phyloP scores from a whole-genome alignment of 2,888 invertebrate species.

The Scaptodrosophila latifasciaeformis region DNA sequence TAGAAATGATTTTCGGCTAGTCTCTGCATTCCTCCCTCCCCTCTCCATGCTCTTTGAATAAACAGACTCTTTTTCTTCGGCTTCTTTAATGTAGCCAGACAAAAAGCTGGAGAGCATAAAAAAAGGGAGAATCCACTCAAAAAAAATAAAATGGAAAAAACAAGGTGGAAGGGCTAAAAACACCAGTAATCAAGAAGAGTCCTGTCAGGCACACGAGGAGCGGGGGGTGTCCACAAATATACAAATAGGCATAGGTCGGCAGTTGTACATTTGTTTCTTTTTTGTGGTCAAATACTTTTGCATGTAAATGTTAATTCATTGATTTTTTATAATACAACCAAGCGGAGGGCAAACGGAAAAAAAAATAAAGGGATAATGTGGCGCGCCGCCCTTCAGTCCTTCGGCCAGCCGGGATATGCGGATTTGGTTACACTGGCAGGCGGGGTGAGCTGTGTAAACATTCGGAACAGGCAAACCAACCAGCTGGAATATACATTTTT shows the following conservation, averaged over 20 bases:
- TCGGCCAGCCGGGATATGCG: conserved; percentile 21
- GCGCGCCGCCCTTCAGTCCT: not conserved
- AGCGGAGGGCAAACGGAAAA: no score
- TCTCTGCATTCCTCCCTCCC: not conserved
- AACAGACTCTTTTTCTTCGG: conserved; percentile 22
- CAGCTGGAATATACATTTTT: conserved; percentile 12
- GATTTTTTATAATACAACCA: conserved; percentile 61
- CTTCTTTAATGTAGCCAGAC: conserved; percentile 36
- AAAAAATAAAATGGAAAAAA: conserved; percentile 11
- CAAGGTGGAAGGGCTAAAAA: conserved; percentile 29
- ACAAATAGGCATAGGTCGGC: conserved; percentile 39
- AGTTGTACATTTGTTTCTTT: conserved; percentile 65
- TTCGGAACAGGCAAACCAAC: conserved; percentile 26
- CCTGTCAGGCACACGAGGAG: conserved; percentile 48
- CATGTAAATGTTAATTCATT: conserved; percentile 66
- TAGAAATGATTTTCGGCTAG: conserved; percentile 50
- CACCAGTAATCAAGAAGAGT: conserved; percentile 66
- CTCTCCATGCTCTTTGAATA: conserved; percentile 21
- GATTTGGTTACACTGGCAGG: conserved; percentile 15
- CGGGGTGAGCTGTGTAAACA: conserved; percentile 30
- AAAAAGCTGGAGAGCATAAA: conserved; percentile 12
- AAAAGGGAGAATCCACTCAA: not conserved
- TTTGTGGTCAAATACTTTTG: conserved; percentile 65
- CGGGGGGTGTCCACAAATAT: conserved; percentile 16
- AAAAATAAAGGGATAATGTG: conserved; percentile 49